A percentile compares a stretch with the other conserved stretches of the same genome.
Conservation (phyloP, 2,113 vertebrate genomes). For the Antechinus flavipes region DNA sequence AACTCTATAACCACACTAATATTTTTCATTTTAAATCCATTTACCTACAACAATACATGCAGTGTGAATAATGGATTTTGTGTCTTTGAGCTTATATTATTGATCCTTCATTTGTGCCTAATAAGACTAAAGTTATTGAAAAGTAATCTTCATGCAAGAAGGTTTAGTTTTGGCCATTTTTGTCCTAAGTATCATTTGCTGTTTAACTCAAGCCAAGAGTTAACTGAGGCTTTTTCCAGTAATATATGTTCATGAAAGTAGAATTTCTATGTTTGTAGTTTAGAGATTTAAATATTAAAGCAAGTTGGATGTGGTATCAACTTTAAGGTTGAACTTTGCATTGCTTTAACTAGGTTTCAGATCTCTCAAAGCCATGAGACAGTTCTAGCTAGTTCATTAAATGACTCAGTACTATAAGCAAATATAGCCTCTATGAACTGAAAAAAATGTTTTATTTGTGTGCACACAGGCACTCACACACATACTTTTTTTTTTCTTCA, state of each 20-base stretch:
- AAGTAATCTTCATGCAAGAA: not conserved
- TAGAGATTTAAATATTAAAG: not conserved
- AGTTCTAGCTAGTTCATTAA: not conserved
- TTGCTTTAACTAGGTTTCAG: not conserved
- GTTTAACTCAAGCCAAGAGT: not conserved
- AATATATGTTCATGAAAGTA: not conserved
- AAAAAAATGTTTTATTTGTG: not conserved
- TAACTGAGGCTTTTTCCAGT: not conserved
- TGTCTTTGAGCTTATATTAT: not conserved
- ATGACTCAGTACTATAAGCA: not conserved
- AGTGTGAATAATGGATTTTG: not conserved
- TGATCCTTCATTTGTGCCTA: not conserved
- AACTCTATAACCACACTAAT: not conserved
- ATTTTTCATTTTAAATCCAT: not conserved
- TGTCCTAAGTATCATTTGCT: not conserved
- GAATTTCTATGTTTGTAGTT: not conserved
- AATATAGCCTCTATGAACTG: not conserved
- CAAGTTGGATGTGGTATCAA: not conserved
- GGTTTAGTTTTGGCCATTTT: not conserved
- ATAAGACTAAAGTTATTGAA: not conserved
- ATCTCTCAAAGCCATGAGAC: not conserved
- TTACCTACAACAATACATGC: not conserved
- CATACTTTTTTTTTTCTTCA: not conserved
- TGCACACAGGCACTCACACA: too few relatives aligned
- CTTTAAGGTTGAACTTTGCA: not conserved